Base-by-base conservation (phyloP, 2,888 invertebrate genomes). In the Syrphus vitripennis region DNA sequence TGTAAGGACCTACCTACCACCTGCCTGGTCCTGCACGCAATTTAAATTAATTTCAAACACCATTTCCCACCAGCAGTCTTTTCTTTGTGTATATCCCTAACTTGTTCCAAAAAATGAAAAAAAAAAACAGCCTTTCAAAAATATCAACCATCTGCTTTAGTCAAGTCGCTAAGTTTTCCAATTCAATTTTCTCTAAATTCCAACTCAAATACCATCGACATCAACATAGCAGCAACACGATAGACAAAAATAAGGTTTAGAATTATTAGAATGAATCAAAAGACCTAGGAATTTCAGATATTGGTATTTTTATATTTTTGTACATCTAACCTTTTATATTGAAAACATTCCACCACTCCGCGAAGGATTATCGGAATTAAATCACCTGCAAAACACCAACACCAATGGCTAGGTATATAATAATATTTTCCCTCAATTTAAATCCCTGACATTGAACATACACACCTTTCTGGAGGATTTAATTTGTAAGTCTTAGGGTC, bases 11-110 rank as follows among this genome's bases (percentile, higher is more conserved):
- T 9, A 12, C 6, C 31, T 50, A 12, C 1, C 48, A 19, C 2
- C 40, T 21, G 31, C 45, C 55, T 53, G 40, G n/a, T 19, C 34
- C 76, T 81, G 81, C 42, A 70, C 59, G 72, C 61, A 74, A 78
- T 82, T 81, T 77, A 77, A 86, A 86, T 82, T 82, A 81, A 86
- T 86, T 86, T 77, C 57, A 74, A 37, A 63, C 72, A 55, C 71
- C 81, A 81, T 77, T 77, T 45, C 55, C 63, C 53, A 59, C 76
- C 76, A 34, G 45, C 14, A n/a, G 31, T 5, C 7, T n/a, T 7
- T 48, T 12, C 21, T 7, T 16, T 53, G 12, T 42, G 12, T 45
- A 16, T 45, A 16, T 5, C 29, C 12, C 10, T 53, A 3, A 59
- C 42, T 67, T 10, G 55, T 42, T n/a, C 48, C 53, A 67, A 74